Percentiles rank a stretch among this genome's conserved stretches.
Conservation (phyloP, 2,888 invertebrate species). For the Caenorhabditis angaria region DNA sequence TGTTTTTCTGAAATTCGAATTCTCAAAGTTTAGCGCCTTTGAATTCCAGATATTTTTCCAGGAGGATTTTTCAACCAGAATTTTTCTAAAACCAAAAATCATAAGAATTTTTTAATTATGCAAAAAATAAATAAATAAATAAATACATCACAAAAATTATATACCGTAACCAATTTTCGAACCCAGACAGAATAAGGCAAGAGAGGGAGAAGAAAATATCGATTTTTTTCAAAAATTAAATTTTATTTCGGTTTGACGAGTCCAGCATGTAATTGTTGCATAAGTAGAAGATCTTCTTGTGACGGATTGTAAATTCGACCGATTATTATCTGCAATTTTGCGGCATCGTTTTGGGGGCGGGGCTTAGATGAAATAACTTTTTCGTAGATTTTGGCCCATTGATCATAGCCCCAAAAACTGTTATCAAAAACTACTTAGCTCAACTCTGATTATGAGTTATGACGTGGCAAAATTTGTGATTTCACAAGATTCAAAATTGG, state of each 20-base stretch:
- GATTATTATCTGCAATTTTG: conserved; percentile 56
- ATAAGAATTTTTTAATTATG: not conserved
- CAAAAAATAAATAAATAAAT: not conserved
- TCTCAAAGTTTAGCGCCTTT: not conserved
- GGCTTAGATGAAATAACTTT: not conserved
- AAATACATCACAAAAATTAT: not conserved
- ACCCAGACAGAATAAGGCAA: conserved; percentile 1
- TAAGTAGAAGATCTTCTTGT: conserved; percentile 61
- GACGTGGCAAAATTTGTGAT: no score
- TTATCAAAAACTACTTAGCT: no score
- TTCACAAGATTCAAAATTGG: no score
- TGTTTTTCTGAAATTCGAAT: not conserved
- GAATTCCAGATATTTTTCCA: not conserved
- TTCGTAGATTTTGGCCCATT: not conserved
- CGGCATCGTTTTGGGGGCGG: not conserved
- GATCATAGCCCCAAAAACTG: no score
- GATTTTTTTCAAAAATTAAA: not conserved
- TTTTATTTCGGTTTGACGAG: conserved; percentile 6
- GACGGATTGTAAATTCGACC: conserved; percentile 66
- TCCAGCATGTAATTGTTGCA: conserved; percentile 51
- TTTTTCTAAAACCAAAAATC: not conserved
- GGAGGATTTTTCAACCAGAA: not conserved
- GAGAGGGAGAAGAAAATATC: not conserved
- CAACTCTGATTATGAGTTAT: no score
- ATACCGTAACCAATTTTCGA: not conserved